A percentile compares a stretch with the other conserved stretches of the same genome.
These are phyloP conservation scores for Serripes groenlandicus DNA, from an alignment of 2,888 invertebrate species.

Conservation along the genomic window DNA sequence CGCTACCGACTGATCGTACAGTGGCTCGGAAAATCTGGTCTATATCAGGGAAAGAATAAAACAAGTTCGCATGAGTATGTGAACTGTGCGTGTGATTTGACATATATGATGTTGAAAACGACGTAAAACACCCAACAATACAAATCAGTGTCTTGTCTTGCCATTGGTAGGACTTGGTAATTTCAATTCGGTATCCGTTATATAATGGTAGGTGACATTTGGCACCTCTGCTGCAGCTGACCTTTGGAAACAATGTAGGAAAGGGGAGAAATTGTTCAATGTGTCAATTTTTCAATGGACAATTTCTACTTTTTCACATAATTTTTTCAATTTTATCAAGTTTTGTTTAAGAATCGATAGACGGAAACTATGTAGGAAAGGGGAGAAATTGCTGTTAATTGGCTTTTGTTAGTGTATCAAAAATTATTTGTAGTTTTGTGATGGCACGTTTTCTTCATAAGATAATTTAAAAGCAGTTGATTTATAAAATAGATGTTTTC, in stretches of 20 bases:
- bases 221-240: neutral
- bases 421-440: neutral
- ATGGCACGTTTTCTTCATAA: neutral
- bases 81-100: too few species aligned
- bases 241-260: neutral
- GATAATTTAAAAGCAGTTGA: neutral
- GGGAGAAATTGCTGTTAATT: neutral
- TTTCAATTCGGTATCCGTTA: neutral
- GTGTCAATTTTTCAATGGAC: too few species aligned
- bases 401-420: neutral
- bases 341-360: neutral
- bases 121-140: too few species aligned
- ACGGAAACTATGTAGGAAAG: neutral
- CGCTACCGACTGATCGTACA: too few species aligned
- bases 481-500: too few species aligned
- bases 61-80: too few species aligned
- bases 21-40: too few species aligned
- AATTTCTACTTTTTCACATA: neutral
- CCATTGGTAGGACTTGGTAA: too few species aligned
- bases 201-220: neutral
- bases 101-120: too few species aligned
- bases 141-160: too few species aligned
- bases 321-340: neutral
- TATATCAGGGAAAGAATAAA: too few species aligned
- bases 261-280: neutral